Conservation (phyloP, 1,140 invertebrate genomes). For the Orius insidiosus region DNA sequence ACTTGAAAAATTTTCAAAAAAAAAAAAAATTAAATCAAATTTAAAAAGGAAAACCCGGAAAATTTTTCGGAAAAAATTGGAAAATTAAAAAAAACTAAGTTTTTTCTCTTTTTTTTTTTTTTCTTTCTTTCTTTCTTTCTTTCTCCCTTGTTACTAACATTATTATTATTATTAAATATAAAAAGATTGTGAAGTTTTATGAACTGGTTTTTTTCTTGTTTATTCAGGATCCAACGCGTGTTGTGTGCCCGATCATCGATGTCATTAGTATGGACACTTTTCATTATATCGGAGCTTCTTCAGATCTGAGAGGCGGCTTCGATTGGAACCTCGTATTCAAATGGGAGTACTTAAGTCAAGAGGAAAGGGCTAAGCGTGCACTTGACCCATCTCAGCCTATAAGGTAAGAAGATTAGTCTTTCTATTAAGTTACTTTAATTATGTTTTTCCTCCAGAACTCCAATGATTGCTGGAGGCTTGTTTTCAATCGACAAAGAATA, state of each 20-base stretch:
- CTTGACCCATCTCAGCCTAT: slow-evolving; percentile 50
- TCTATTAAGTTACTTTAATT: not conserved
- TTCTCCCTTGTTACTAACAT: too few species aligned
- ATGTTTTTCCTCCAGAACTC: slow-evolving; percentile 43
- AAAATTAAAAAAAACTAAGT: too few species aligned
- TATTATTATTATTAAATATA: too few species aligned
- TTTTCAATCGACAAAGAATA: slow-evolving; percentile 85
- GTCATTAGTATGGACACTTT: slow-evolving; percentile 98
- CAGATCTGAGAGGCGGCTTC: slow-evolving; percentile 82
- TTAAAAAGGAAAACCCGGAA: too few species aligned
- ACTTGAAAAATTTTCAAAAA: too few species aligned
- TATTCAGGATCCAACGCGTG: slow-evolving; percentile 60
- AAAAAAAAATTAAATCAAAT: too few species aligned
- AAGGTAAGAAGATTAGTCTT: slow-evolving; percentile 23
- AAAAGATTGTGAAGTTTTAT: too few species aligned
- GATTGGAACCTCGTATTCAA: slow-evolving; percentile 95
- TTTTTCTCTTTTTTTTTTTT: too few species aligned
- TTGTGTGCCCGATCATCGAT: slow-evolving; percentile 91
- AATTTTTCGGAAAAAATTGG: too few species aligned
- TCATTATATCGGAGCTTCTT: slow-evolving; percentile 84
- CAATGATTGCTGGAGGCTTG: slow-evolving; percentile 87
- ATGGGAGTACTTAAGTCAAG: slow-evolving; percentile 84
- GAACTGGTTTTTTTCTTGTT: slow-evolving; percentile 12
- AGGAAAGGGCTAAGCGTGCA: slow-evolving; percentile 58
- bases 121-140: too few species aligned